phyloP scores from a whole-genome alignment of 1,140 invertebrate species.

The Triops longicaudatus region DNA sequence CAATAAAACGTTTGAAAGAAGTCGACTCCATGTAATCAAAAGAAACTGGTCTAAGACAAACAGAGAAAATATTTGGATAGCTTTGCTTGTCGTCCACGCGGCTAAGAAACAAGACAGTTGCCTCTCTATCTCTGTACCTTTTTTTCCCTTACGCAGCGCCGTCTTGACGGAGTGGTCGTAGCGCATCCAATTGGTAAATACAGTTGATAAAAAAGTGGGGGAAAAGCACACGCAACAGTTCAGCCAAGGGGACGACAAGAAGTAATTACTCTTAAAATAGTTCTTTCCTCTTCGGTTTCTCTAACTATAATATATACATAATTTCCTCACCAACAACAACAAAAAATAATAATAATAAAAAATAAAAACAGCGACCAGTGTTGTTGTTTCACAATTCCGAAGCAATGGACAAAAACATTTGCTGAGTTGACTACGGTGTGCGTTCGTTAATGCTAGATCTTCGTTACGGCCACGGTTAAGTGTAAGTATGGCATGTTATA shows the following conservation, averaged over 20 bases:
- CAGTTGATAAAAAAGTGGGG: not conserved
- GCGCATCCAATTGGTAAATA: slow-evolving; percentile 11
- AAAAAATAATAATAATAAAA: not conserved
- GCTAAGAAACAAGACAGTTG: not conserved
- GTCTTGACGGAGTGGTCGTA: slow-evolving; percentile 5
- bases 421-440: not conserved
- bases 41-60: not conserved
- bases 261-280: not conserved
- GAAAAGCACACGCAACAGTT: not conserved
- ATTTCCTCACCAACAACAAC: not conserved
- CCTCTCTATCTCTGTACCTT: not conserved
- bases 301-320: not conserved
- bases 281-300: not conserved
- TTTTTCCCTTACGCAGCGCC: not conserved
- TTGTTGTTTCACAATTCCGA: too few species aligned
- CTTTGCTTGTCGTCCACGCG: not conserved
- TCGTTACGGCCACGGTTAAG: not conserved
- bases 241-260: slow-evolving; percentile 8
- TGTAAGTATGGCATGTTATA: not conserved
- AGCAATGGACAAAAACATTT: too few species aligned
- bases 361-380: too few species aligned
- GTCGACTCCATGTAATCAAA: not conserved
- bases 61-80: not conserved
- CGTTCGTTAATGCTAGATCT: not conserved
- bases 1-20: not conserved